Base-by-base conservation (phyloP, 92 coral and sea anemone species). In the Bergia puertoricense region DNA sequence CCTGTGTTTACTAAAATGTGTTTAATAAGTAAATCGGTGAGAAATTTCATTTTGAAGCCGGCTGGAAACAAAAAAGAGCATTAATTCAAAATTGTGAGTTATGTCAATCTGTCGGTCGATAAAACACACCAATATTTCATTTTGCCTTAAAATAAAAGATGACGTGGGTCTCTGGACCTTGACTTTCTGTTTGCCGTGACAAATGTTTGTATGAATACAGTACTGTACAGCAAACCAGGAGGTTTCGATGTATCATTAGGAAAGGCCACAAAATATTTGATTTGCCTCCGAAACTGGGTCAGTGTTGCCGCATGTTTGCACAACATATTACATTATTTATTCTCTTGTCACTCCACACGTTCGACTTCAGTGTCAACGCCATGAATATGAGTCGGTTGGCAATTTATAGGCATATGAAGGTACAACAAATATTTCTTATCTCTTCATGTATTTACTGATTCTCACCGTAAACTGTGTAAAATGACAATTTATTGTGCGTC, bases 141-240 rank as follows among this genome's bases (percentile, higher is more conserved):
- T 37, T 57, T 14, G 20, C n/a, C 57, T 13, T 39, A 54, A 9
- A 82, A 3, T 67, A 66, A n/a, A 45, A 59, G 8, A 5, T 23
- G 30, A 16, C 20, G 7, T 10, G 9, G 23, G 59, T 46, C 50
- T 66, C 65, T 14, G 11, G 66, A 84, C 22, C 65, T 15, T 7
- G 8, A 71, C 2, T 51, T 36, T 30, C 87, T 66, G 44, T 44
- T 71, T 30, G 15, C 68, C n/a, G 68, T 2, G 23, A 68, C 66
- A 48, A 71, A 16, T 71, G 87, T 84, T 72, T 84, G 16, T 41
- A 71, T 69, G 76, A 45, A 15, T 15, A 38, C 16, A 46, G 79
- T 30, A 23, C 48, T 69, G 66, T 46, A 84, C 48, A 69, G 54
- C 87, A 20, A 41, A 77, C 79, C 78, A 73, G 87, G 87, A 69